phyloP scores from a whole-genome alignment of 2,797 vertebrate species.

The Micrastur ruficollis region DNA sequence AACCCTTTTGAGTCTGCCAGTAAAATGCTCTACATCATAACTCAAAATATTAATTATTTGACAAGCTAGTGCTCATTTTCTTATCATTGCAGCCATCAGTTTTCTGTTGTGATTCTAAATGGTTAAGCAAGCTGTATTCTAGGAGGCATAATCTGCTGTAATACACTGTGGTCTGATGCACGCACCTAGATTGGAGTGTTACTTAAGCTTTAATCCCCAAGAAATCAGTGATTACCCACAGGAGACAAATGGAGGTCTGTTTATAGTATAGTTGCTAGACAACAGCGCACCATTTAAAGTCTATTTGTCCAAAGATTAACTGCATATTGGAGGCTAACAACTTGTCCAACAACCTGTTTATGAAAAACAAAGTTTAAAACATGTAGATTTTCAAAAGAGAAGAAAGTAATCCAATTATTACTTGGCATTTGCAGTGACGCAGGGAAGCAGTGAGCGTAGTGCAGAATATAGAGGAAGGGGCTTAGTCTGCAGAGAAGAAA shows the following conservation, averaged over 20 bases:
- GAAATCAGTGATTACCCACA: constrained; percentile 60
- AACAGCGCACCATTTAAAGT: not conserved
- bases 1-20: not conserved
- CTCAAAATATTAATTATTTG: constrained; percentile 9
- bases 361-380: not conserved
- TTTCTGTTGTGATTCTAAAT: constrained; percentile 29
- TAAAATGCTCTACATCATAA: not conserved
- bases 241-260: constrained; percentile 42
- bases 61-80: not conserved
- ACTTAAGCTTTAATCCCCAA: constrained; percentile 67
- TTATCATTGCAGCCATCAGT: not conserved
- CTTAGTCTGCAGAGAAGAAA: not conserved
- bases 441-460: not conserved
- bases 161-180: constrained; percentile 21
- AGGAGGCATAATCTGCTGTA: constrained; percentile 53
- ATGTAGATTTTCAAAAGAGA: not conserved
- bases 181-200: constrained; percentile 59
- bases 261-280: constrained; percentile 52
- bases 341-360: not conserved
- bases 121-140: constrained; percentile 37
- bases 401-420: not conserved
- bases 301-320: constrained; percentile 35
- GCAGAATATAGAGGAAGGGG: not conserved
- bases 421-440: not conserved
- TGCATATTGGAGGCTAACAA: not conserved